Evolutionary conservation across 2,797 vertebrate genomes (phyloP), one percentile per base, ranked within the genome.

Genomic region (Loris lydekkerianus): DNA sequence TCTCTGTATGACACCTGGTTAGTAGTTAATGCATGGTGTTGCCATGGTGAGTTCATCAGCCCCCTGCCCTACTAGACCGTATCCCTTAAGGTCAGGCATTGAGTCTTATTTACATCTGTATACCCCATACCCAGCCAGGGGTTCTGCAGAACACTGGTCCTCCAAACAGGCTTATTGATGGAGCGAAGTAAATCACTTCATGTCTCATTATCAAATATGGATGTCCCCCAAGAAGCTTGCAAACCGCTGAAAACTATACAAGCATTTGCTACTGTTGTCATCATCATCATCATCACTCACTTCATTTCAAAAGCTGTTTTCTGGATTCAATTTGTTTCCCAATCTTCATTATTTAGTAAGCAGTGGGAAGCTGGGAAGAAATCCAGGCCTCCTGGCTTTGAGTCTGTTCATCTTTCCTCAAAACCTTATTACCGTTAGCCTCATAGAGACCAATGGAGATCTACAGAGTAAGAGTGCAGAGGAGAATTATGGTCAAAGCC

Each of bases 361-460:
- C 86, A 70, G 91, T 93, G 21, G 96, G 93, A 96, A 53, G 43
- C 94, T 96, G 94, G 92, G 96, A 81, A 86, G 81, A 90, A 93
- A 82, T 97, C 96, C 96, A 97, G 96, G 91, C 89, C 85, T 96
- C 93, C 93, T 83, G 95, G 94, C 93, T 96, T 86, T 63, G 43
- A 77, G 86, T 87, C 91, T 89, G 94, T 84, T 94, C 65, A 70
- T 96, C 89, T 73, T 58, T 78, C 92, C 78, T 85, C 84, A 82
- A 77, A 78, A 78, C 25, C 63, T 78, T 60, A 86, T 96, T 31
- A 27, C 91, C 53, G 78, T 93, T 91, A 95, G 96, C 69, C 67
- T 63, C 86, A 81, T 21, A 37, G 91, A 92, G 87, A 94, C 72
- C 91, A 83, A 70, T 85, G 86, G 87, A 78, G 67, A 93, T 93